Conservation (phyloP, 2,797 vertebrate genomes). For the Kryptolebias ocellatus region DNA sequence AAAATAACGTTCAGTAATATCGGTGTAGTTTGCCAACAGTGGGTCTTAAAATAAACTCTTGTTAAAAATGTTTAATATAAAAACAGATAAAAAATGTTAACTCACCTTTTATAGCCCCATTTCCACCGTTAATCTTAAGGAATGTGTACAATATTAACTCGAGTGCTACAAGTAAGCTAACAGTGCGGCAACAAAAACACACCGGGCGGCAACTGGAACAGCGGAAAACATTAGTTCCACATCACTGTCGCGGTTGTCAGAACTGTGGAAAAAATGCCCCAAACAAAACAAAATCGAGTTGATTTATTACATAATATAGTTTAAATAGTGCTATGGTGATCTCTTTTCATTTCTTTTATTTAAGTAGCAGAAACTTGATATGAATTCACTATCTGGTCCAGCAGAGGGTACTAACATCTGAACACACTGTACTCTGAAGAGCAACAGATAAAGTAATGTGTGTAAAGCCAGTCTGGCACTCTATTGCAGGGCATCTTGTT, state of each 20-base stretch:
- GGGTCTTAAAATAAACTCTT: neutral
- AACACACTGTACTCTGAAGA: neutral
- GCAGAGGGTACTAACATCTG: conserved; percentile 51
- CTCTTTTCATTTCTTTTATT: neutral
- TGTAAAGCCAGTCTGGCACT: neutral
- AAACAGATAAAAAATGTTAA: neutral
- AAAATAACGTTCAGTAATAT: neutral
- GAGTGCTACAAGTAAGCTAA: neutral
- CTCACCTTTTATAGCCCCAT: conserved; percentile 20
- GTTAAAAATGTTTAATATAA: neutral
- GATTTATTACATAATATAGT: neutral
- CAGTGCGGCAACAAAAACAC: conserved; percentile 49
- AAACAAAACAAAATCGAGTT: neutral
- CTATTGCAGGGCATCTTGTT: conserved; percentile 1
- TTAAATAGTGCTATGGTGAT: neutral
- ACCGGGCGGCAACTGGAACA: conserved; percentile 56
- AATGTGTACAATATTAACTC: fast-evolving
- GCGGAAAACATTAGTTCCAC: conserved; percentile 45
- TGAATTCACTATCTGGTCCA: conserved; percentile 21
- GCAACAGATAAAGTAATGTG: neutral
- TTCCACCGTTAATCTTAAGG: neutral
- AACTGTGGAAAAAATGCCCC: neutral
- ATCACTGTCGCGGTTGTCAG: neutral
- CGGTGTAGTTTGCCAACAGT: neutral
- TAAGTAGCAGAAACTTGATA: neutral